phyloP scores from a whole-genome alignment of 2,888 invertebrate genomes.

The Volucella inflata region DNA sequence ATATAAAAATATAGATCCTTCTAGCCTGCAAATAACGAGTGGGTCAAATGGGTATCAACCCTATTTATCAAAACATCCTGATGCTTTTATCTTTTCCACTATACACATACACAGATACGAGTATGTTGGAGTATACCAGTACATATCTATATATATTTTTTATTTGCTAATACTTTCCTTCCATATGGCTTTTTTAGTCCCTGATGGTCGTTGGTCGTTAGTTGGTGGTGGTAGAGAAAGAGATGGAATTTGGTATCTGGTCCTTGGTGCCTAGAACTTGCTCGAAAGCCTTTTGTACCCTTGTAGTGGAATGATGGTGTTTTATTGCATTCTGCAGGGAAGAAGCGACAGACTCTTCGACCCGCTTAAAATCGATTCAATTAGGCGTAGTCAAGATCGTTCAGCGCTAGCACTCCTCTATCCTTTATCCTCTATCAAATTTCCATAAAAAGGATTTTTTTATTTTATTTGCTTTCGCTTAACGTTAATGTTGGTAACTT shows the following conservation, averaged over 20 bases:
- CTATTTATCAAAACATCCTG: conserved; percentile 63
- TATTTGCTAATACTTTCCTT: conserved; percentile 55
- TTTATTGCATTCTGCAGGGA: conserved; percentile 62
- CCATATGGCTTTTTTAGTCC: conserved; percentile 30
- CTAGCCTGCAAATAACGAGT: conserved; percentile 66
- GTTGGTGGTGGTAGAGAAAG: not conserved
- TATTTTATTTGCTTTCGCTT: not conserved
- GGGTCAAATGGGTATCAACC: conserved; percentile 67
- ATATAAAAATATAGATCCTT: conserved; percentile 43
- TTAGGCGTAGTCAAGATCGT: conserved; percentile 63
- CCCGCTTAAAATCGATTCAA: conserved; percentile 67
- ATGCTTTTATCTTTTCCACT: conserved; percentile 54
- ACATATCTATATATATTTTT: too few species aligned
- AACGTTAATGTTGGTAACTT: conserved; percentile 37
- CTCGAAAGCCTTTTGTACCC: too few species aligned
- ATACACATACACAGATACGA: too few species aligned
- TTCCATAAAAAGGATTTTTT: conserved; percentile 29
- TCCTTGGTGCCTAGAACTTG: too few species aligned
- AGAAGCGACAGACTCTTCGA: conserved; percentile 24
- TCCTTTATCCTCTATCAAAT: conserved; percentile 31
- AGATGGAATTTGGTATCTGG: too few species aligned
- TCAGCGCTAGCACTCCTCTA: conserved; percentile 39
- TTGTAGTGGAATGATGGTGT: not conserved
- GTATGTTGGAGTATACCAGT: too few species aligned
- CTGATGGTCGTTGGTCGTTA: conserved; percentile 6